Conservation (phyloP, 1,140 invertebrate species). For the Anthonomus grandis region DNA sequence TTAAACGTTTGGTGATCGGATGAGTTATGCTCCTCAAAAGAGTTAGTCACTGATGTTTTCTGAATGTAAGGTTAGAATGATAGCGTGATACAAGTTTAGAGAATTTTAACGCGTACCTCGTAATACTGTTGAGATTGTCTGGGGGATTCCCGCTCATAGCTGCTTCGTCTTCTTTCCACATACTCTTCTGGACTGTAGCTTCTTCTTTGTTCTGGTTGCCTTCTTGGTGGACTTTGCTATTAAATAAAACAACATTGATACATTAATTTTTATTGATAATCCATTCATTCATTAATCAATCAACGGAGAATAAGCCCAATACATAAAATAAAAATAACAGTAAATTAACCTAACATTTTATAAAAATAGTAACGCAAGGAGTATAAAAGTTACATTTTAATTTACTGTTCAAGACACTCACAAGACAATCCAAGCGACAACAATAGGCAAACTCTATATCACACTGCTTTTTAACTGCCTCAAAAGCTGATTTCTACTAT, state of each 20-base stretch:
- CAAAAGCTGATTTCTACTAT: no score
- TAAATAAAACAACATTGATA: not conserved
- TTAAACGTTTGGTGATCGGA: constrained; percentile 33
- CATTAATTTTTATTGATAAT: not conserved
- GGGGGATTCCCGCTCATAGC: constrained; percentile 41
- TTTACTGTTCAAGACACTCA: no score
- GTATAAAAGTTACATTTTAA: no score
- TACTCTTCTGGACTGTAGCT: constrained; percentile 43
- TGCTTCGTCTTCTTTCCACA: constrained; percentile 37
- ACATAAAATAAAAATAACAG: constrained; percentile 3
- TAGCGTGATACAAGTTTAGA: not conserved
- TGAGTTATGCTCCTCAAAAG: constrained; percentile 37
- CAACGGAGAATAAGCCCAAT: not conserved
- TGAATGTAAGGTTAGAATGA: constrained; percentile 28
- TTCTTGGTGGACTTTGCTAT: constrained; percentile 35
- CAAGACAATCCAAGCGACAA: no score
- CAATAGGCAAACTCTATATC: no score
- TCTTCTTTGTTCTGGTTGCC: constrained; percentile 31
- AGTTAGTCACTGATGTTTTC: constrained; percentile 41
- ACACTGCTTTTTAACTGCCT: no score
- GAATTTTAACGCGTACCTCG: constrained; percentile 34
- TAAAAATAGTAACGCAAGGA: no score
- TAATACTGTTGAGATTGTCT: constrained; percentile 41
- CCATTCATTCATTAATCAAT: no score
- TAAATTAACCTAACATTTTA: no score